Evolutionary conservation across 1,140 invertebrate species (phyloP), one percentile per base, ranked within the genome.

Genomic region (Bicyclus anynana): DNA sequence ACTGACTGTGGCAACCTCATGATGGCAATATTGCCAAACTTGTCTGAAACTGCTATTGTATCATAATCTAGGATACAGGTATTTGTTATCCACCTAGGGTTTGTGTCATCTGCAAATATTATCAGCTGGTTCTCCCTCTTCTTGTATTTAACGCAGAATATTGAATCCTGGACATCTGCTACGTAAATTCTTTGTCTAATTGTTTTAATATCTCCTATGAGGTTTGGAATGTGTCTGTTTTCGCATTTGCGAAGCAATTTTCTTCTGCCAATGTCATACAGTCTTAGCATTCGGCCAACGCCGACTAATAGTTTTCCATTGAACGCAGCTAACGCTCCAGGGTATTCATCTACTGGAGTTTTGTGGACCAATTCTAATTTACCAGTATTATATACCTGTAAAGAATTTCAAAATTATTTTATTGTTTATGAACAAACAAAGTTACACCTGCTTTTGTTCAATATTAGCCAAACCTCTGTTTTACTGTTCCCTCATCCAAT

Each of bases 221-320:
- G 92, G 80, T 99, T 97, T 10, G 98, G 97, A 87, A 99, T 95
- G 88, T 99, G 97, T 93, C 98, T 98, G 87, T 99, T 99, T 90
- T 99, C 99, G 90, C 98, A 99, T 89, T 99, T 99, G 33, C 97
- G 91, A 4, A 99, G 84, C 23, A 99, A 82, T 84, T 99, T 99
- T 81, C 98, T 98, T 74, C 83, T 59, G 35, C 98, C 99, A 74
- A 99, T 93, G 70, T 99, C 98, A 80, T 99, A 99, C 4, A 99
- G 91, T 53, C 98, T 90, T 5, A 99, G 84, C 87, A 96, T 94
- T 54, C 94, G 93, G 1, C 99, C 98, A 10, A 99, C 95, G 0
- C 98, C 97, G 1, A 98, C 95, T 1, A 99, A 80, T 1, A 98
- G 91, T 59, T 95, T 91, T 0, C 98, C 98, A 77, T 99, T 97